Evolutionary conservation across 2,113 vertebrate species (phyloP), one percentile per base, ranked within the genome.

Genomic region (Nycticorax nycticorax): DNA sequence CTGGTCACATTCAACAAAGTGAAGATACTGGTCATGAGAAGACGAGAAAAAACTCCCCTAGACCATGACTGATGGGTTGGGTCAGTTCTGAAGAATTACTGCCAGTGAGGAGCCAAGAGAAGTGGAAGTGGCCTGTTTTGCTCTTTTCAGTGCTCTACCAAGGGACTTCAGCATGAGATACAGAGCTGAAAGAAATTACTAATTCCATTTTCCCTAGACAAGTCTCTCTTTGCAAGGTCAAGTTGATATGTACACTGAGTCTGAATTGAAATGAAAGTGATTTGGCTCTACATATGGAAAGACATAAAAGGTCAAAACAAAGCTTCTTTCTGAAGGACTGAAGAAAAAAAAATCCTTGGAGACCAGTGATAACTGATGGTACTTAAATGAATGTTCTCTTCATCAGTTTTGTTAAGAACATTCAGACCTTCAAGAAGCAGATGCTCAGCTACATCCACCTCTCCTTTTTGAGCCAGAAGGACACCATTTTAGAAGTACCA

Each of bases 401-500:
- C 5, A 45, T 59, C 30, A 27, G 10, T 78, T 83, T 83, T 76
- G 37, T 67, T 45, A 84, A 73, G 14, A 33, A 79, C 66, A 79
- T 71, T 75, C 69, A 66, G 67, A 48, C 18, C 43, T 84, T 69
- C 50, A 68, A 45, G 56, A 84, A 53, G 23, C 45, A 79, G 11
- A 20, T 39, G 20, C 63, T 73, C 28, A 37, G 53, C 57, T 56
- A 7, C 22, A 53, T 41, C 45, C 20, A 37, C 9, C 16, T 77
- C 57, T 77, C 39, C 47, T 48, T 66, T 41, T 5, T 62, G 47
- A 77, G n/a, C 15, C 57, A 68, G 71, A 6, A 72, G 15, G 39
- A 26, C 13, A 48, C 2, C 0, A 19, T 37, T 69, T 41, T 8
- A 0, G 12, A 2, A 66, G 8, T 20, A 48, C 28, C 48, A 33